Percentiles rank a stretch among this genome's conserved stretches.
phyloP scores from a whole-genome alignment of 2,797 vertebrate species.

The Mormyrops attenuatus region DNA sequence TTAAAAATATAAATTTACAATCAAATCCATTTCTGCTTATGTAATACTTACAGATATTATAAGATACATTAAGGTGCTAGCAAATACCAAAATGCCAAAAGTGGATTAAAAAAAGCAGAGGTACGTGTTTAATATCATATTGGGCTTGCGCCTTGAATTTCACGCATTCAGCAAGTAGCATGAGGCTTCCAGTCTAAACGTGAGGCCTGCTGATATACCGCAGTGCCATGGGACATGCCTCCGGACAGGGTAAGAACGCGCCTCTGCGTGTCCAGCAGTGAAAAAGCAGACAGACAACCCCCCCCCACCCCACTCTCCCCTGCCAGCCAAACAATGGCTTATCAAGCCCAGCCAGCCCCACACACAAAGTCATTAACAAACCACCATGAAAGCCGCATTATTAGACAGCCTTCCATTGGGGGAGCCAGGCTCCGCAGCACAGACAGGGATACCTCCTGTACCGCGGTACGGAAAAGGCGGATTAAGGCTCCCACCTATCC shows the following conservation, averaged over 20 bases:
- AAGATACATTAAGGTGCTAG: not conserved
- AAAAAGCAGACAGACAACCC: slow-evolving; percentile 33
- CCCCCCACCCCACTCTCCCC: not conserved
- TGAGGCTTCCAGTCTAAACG: not conserved
- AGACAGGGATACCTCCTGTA: not conserved
- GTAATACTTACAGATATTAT: not conserved
- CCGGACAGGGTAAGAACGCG: slow-evolving; percentile 19
- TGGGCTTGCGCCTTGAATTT: not conserved
- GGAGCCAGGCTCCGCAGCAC: not conserved
- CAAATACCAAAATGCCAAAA: not conserved
- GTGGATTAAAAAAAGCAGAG: not conserved
- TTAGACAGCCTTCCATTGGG: not conserved
- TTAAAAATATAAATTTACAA: not conserved
- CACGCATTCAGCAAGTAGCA: not conserved
- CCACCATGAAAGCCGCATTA: not conserved
- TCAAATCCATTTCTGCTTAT: not conserved
- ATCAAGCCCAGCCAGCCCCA: slow-evolving; percentile 40
- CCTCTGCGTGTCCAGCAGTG: slow-evolving; percentile 40
- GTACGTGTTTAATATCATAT: not conserved
- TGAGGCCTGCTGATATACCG: not conserved
- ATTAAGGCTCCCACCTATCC: slow-evolving; percentile 29
- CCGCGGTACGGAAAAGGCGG: not conserved
- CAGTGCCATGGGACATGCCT: not conserved
- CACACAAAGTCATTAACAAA: slow-evolving; percentile 34
- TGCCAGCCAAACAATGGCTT: slow-evolving; percentile 13